Conservation (phyloP, 2,888 invertebrate genomes). For the Chironomus riparius region DNA sequence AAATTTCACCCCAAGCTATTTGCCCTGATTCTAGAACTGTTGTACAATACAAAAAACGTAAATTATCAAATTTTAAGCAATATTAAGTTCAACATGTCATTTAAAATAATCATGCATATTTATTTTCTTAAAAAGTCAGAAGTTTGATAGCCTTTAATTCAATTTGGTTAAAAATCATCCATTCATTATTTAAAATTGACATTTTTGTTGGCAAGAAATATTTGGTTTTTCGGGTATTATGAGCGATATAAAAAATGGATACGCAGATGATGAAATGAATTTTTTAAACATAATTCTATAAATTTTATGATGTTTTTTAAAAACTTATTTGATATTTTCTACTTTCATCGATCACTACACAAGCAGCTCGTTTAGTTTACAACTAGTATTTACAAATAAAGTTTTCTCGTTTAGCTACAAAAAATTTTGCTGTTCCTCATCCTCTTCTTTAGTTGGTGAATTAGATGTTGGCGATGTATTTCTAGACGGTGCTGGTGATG, state of each 20-base stretch:
- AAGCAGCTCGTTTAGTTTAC: constrained; percentile 10
- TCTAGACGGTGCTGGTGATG: constrained; percentile 48
- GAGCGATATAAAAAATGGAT: too few species aligned
- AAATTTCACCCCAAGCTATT: too few species aligned
- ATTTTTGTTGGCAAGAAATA: background rate
- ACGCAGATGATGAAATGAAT: too few species aligned
- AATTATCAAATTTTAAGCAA: too few species aligned
- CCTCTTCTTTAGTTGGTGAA: background rate
- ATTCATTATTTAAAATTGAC: background rate
- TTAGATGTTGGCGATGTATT: constrained; percentile 13
- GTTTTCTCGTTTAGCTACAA: constrained; percentile 9
- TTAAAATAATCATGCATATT: too few species aligned
- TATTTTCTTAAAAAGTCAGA: too few species aligned
- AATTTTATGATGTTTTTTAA: background rate
- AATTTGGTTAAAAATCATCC: background rate
- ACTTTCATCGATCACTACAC: background rate
- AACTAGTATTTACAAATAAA: constrained; percentile 20
- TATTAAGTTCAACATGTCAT: too few species aligned
- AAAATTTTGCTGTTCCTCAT: constrained; percentile 3
- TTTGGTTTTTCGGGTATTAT: background rate
- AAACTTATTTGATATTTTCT: background rate
- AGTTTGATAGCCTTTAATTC: too few species aligned
- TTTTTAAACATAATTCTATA: background rate
- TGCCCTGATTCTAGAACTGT: too few species aligned
- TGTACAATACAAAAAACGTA: too few species aligned